Evolutionary conservation across 2,888 invertebrate species (phyloP).

Genomic region (Bedellia somnulentella): DNA sequence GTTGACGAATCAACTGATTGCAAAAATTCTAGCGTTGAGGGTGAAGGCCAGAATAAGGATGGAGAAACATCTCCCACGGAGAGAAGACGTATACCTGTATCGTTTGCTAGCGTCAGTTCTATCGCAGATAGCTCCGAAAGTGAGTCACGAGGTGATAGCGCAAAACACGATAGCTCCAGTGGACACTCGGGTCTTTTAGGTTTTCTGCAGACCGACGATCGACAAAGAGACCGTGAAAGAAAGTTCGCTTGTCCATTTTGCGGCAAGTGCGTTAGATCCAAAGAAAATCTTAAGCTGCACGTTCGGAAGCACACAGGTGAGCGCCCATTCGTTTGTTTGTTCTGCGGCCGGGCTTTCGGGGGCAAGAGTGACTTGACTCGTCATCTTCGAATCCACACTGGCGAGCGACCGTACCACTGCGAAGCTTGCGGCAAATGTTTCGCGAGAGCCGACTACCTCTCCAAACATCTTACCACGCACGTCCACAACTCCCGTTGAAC

Average conservation of each 20-base stretch:
- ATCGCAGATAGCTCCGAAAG: constrained; percentile 56
- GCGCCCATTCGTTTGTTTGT: constrained; percentile 87
- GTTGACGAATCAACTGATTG: constrained; percentile 51
- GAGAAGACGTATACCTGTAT: constrained; percentile 39
- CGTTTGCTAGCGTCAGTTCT: constrained; percentile 55
- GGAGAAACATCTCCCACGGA: constrained; percentile 17
- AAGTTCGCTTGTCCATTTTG: constrained; percentile 88
- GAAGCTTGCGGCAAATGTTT: constrained; percentile 92
- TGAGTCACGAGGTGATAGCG: constrained; percentile 42
- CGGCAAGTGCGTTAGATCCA: constrained; percentile 85
- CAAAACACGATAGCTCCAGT: constrained; percentile 57
- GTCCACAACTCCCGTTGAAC: constrained; percentile 73
- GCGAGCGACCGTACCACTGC: constrained; percentile 88
- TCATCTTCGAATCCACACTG: constrained; percentile 85
- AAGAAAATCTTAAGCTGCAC: constrained; percentile 85
- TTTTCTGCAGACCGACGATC: constrained; percentile 63
- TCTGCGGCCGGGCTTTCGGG: constrained; percentile 86
- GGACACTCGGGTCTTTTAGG: constrained; percentile 62
- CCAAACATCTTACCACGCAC: constrained; percentile 89
- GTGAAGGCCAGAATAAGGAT: constrained; percentile 33
- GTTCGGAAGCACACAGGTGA: constrained; percentile 86
- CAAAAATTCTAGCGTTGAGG: constrained; percentile 39
- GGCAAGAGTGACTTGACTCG: constrained; percentile 87
- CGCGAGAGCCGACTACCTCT: constrained; percentile 86
- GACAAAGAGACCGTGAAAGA: constrained; percentile 66